These are phyloP conservation scores for Aselliscus stoliczkanus DNA, from an alignment of 2,797 vertebrate genomes.

Conservation along the genomic window DNA sequence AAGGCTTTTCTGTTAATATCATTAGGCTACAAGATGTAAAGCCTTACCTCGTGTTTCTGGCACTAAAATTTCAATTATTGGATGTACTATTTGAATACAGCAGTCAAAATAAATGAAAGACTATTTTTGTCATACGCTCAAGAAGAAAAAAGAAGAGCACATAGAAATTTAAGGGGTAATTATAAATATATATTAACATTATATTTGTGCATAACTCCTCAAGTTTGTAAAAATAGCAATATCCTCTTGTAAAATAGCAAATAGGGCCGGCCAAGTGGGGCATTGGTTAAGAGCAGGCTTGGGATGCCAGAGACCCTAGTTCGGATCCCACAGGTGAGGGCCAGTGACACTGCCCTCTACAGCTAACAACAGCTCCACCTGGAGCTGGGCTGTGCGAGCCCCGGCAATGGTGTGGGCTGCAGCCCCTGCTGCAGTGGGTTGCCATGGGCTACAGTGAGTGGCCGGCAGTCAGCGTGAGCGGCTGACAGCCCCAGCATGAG, in stretches of 20 bases:
- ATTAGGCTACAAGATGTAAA: neutral
- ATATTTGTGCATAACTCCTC: neutral
- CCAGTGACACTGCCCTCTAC: too few relatives aligned
- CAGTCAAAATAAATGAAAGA: neutral
- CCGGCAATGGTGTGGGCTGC: too few relatives aligned
- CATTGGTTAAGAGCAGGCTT: too few relatives aligned
- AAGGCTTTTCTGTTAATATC: neutral
- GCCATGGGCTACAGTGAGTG: too few relatives aligned
- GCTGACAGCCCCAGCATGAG: too few relatives aligned
- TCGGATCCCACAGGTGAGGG: too few relatives aligned
- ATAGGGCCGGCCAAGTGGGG: too few relatives aligned
- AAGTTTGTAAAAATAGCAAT: neutral
- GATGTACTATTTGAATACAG: neutral
- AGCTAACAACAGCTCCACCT: too few relatives aligned
- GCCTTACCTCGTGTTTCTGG: neutral
- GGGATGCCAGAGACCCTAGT: too few relatives aligned
- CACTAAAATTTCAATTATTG: neutral
- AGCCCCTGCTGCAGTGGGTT: too few relatives aligned
- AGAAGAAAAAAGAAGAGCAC: neutral
- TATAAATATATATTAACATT: neutral
- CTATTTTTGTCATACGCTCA: neutral
- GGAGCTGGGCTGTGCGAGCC: too few relatives aligned
- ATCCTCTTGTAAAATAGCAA: neutral
- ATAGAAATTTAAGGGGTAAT: neutral
- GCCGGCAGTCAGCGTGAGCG: too few relatives aligned